Conservation (phyloP, 92 coral and sea anemone genomes). For the Pocillopora grandis region DNA sequence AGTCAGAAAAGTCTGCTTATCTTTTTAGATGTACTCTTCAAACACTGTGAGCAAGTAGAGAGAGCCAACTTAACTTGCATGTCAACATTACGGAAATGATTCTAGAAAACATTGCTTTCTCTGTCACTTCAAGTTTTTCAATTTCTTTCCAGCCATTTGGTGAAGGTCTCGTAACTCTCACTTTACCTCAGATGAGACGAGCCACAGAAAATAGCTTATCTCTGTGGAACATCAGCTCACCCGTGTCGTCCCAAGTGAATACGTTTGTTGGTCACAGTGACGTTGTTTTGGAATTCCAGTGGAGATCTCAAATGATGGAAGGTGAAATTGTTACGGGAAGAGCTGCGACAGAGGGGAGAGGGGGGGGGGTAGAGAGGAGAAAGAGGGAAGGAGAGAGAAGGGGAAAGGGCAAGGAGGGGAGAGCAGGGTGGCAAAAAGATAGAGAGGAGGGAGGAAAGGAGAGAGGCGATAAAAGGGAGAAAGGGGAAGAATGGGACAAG, state of each 20-base stretch:
- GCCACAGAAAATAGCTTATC: slow-evolving; percentile 75
- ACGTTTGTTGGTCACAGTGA: slow-evolving; percentile 89
- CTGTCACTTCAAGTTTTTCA: too few species aligned
- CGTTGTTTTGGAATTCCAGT: slow-evolving; percentile 90
- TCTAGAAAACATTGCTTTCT: too few species aligned
- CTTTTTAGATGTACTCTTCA: too few species aligned
- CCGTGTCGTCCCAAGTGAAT: slow-evolving; percentile 84
- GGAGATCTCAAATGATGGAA: slow-evolving; percentile 78
- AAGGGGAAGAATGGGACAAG: not conserved
- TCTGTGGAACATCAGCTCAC: slow-evolving; percentile 91
- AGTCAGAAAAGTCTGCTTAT: too few species aligned
- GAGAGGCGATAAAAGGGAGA: too few species aligned
- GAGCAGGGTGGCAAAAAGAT: not conserved
- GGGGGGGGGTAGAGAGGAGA: not conserved
- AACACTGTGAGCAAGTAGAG: too few species aligned
- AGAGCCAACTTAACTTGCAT: too few species aligned
- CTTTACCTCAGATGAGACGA: slow-evolving; percentile 84
- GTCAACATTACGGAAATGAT: too few species aligned
- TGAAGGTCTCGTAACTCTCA: slow-evolving; percentile 89
- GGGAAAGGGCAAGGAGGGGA: not conserved
- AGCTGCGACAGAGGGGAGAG: not conserved
- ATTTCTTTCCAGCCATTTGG: slow-evolving; percentile 84
- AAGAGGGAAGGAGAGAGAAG: not conserved
- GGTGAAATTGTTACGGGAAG: slow-evolving; percentile 41
- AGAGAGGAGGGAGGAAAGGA: not conserved